phyloP scores from a whole-genome alignment of 2,113 vertebrate species.

The Rhodinocichla rosea region DNA sequence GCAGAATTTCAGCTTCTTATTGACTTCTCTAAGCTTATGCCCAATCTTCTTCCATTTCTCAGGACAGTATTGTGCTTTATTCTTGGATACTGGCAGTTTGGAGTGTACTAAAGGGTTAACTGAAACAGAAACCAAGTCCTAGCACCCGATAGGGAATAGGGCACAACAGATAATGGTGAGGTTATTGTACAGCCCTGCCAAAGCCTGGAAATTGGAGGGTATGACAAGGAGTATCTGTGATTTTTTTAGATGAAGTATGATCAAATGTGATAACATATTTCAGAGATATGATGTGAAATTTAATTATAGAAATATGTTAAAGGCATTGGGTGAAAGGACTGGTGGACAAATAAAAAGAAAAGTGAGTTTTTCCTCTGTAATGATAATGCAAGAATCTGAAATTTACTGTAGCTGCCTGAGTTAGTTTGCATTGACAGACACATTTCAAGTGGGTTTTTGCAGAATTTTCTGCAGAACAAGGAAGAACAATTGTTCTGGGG shows the following conservation, averaged over 20 bases:
- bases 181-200: neutral
- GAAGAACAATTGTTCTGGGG: neutral
- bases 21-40: neutral
- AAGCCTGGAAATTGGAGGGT: neutral
- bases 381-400: neutral
- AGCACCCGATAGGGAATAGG: neutral
- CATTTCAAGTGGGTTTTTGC: neutral
- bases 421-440: neutral
- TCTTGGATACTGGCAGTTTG: neutral
- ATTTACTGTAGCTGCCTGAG: neutral
- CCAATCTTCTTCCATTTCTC: neutral
- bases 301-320: neutral
- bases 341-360: neutral
- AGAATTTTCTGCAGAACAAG: neutral
- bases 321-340: neutral
- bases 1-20: neutral
- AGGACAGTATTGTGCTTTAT: neutral
- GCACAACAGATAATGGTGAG: neutral
- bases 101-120: neutral
- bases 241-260: neutral
- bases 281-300: neutral
- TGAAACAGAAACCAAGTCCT: conserved; percentile 6
- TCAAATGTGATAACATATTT: neutral
- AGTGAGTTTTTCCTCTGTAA: neutral
- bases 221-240: neutral